These are phyloP conservation scores for Tachyglossus aculeatus DNA, from an alignment of 2,797 vertebrate species.

Conservation along the genomic window DNA sequence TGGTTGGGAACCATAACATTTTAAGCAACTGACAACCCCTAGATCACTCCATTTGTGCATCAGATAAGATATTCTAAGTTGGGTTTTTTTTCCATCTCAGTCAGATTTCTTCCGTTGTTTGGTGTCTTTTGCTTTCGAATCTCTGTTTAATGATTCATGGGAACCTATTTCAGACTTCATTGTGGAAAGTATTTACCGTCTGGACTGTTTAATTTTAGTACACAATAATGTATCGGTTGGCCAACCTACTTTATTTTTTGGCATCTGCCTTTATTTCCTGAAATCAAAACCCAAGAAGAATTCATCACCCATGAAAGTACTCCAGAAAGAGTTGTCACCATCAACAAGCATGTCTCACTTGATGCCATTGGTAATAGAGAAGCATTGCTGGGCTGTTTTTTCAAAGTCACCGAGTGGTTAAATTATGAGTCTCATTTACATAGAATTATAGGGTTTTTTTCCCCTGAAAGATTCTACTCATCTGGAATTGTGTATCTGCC, in stretches of 20 bases:
- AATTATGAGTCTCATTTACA: constrained; percentile 21
- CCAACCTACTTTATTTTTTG: constrained; percentile 13
- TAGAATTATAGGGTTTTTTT: constrained; percentile 12
- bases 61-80: constrained; percentile 26
- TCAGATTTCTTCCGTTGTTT: constrained; percentile 34
- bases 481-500: constrained; percentile 25
- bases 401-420: not conserved
- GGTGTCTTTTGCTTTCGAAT: constrained; percentile 20
- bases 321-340: constrained; percentile 44
- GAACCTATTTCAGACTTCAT: constrained; percentile 57
- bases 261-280: constrained; percentile 55
- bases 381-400: constrained; percentile 7
- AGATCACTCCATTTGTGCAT: constrained; percentile 13
- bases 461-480: constrained; percentile 23
- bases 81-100: constrained; percentile 48
- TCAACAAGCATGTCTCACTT: not conserved
- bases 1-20: constrained; percentile 25
- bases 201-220: constrained; percentile 64
- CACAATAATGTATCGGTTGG: constrained; percentile 58
- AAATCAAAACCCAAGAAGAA: constrained; percentile 59
- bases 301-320: constrained; percentile 55
- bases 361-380: not conserved
- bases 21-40: constrained; percentile 52
- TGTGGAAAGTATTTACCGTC: constrained; percentile 61
- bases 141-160: constrained; percentile 60